Evolutionary conservation across 2,888 invertebrate species (phyloP), one percentile per base, ranked within the genome.

Genomic region (Dicycla oo): DNA sequence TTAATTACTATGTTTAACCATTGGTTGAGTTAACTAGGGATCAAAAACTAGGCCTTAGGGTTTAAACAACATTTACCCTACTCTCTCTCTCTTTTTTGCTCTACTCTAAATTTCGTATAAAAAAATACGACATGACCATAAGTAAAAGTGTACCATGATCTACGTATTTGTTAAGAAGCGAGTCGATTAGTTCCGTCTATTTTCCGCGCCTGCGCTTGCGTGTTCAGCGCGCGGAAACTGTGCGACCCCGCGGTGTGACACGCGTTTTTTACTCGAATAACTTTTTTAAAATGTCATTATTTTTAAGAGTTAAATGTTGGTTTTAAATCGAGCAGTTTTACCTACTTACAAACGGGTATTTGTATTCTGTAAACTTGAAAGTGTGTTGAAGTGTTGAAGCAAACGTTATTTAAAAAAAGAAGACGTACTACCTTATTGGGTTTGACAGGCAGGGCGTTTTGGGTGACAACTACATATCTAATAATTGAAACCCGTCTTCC

Each of bases 101-200:
- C n/a, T n/a, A n/a, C n/a, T n/a, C n/a, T n/a, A n/a, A n/a, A n/a
- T 34, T 57, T 51, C 15, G 7, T 34, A 38, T 38, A 23, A 45
- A 57, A 45, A 47, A 63, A 74, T 18, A 56, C 11, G 20, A 60
- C 13, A 47, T 62, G n/a, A 43, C n/a, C 75, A 76, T 69, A 80
- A 80, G 83, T 63, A 83, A 83, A 82, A 74, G 69, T 71, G 38
- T 60, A 43, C n/a, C n/a, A 62, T 56, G 56, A 70, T 84, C 54
- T 69, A 51, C 43, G 72, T 77, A 62, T 75, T 82, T 80, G 67
- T 66, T 72, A 68, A 65, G 69, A 68, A 82, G 78, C 49, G 30
- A 61, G 63, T 61, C 64, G 62, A 82, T 82, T 84, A 76, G 82
- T 84, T 84, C 68, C 80, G 74, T 71, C 66, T 68, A 73, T 82